phyloP scores from a whole-genome alignment of 2,888 invertebrate species.

The Caenorhabditis panamensis region DNA sequence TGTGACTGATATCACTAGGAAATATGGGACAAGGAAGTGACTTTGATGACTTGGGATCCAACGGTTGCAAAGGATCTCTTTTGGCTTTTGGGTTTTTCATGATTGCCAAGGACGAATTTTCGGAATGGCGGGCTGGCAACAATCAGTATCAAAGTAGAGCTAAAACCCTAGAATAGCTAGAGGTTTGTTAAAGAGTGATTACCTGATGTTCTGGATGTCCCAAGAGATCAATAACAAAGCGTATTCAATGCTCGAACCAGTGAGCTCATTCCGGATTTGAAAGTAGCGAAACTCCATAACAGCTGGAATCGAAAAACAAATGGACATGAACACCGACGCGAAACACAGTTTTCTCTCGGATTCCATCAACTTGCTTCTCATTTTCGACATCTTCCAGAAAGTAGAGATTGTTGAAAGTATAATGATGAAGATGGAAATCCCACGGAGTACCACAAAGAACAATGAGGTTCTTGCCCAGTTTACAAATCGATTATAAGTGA shows the following conservation, averaged over 20 bases:
- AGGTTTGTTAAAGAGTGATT: background rate
- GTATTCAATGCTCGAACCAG: background rate
- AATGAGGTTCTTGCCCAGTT: slow-evolving; percentile 3
- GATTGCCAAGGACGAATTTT: background rate
- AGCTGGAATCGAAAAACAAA: slow-evolving; percentile 32
- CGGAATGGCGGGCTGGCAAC: slow-evolving; percentile 28
- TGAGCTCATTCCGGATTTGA: background rate
- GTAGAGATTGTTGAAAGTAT: slow-evolving; percentile 4
- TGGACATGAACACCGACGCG: slow-evolving; percentile 26
- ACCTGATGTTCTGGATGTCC: slow-evolving; percentile 47
- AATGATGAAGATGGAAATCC: slow-evolving; percentile 16
- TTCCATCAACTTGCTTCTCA: slow-evolving; percentile 20
- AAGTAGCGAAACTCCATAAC: slow-evolving; percentile 27
- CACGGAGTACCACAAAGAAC: slow-evolving; percentile 31
- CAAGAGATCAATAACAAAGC: slow-evolving; percentile 8
- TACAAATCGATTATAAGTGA: slow-evolving; percentile 2
- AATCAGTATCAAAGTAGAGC: slow-evolving; percentile 33
- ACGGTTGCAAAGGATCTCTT: background rate
- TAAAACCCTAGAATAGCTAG: too few relatives aligned
- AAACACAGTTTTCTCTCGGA: slow-evolving; percentile 30
- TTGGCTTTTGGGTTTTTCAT: background rate
- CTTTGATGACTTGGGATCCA: background rate
- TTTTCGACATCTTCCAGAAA: slow-evolving; percentile 33
- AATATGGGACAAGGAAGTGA: background rate
- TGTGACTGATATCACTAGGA: too few relatives aligned